Evolutionary conservation across 1,140 invertebrate genomes (phyloP), one percentile per base, ranked within the genome.

Genomic region (Heliconius congener): DNA sequence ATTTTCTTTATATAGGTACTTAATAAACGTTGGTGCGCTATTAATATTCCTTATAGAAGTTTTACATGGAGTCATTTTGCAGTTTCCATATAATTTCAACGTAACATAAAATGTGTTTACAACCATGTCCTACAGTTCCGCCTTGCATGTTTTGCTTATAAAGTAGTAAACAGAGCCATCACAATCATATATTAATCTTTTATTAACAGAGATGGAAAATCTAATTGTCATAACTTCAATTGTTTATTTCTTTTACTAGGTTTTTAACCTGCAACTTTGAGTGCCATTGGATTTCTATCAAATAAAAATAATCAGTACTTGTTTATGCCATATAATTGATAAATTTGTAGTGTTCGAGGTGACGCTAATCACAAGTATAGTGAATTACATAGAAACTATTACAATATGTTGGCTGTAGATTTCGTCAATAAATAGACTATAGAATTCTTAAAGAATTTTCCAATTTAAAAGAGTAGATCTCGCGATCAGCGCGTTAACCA

Each of bases 101-200:
- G 9, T 60, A 60, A 27, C 8, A 60, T 60, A 60, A 60, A 60
- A 27, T 27, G 57, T 76, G 42, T 30, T 66, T 66, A 76, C 66
- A 39, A 76, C 55, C 37, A n/a, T 76, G 57, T 70, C 77, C 57
- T n/a, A 50, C 19, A 60, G 73, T 78, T 78, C 77, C 77, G 34
- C 37, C 72, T 50, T 71, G 19, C 71, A 78, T 46, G 71, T 60
- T 73, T 60, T 78, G 71, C 23, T 46, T 78, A 71, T 27, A 50
- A 79, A 79, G 66, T 52, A 39, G 37, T 74, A 79, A 74, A 46
- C 77, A 74, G 9, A 13, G 19, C 66, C 57, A 74, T 79, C 52
- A 79, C 42, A 50, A 50, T 11, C n/a, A 46, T 66, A 70, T 76
- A 4, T 3, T 70, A 71, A 71, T 37, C 70, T 27, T 70, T 76